phyloP scores from a whole-genome alignment of 2,888 invertebrate species.

The Abrostola triplasia region DNA sequence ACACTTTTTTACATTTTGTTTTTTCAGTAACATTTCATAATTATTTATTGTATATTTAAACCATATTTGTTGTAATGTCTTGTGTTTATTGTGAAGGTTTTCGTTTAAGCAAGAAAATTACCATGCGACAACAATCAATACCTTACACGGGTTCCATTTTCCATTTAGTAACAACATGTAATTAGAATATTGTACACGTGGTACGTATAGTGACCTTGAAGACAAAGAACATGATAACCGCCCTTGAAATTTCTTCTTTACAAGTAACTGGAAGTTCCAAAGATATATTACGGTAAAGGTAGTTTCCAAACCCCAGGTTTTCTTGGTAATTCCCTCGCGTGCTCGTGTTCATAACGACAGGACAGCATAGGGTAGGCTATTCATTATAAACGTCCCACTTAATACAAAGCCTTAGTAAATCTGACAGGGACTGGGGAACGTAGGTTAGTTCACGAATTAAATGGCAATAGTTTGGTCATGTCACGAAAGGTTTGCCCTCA shows the following conservation, averaged over 20 bases:
- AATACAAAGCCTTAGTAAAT: constrained; percentile 48
- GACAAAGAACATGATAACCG: constrained; percentile 5
- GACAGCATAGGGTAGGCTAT: constrained; percentile 61
- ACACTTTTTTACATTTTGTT: no score
- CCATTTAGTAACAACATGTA: background rate
- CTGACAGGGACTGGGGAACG: constrained; percentile 8
- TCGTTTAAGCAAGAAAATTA: no score
- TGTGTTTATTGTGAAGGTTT: no score
- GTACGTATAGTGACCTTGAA: background rate
- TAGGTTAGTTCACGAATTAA: constrained; percentile 48
- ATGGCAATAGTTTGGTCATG: constrained; percentile 50
- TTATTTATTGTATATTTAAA: no score
- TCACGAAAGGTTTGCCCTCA: constrained; percentile 22
- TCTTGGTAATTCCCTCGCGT: constrained; percentile 57
- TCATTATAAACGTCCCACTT: constrained; percentile 66
- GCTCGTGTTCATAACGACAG: constrained; percentile 59
- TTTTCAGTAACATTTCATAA: no score
- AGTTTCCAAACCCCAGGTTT: constrained; percentile 47
- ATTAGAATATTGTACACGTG: background rate
- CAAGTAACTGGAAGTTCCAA: constrained; percentile 19
- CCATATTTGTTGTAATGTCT: no score
- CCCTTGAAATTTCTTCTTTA: constrained; percentile 26
- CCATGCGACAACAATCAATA: no score
- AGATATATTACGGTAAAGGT: constrained; percentile 39
- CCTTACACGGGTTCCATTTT: no score